These are phyloP conservation scores for Parazoanthus atlanticus DNA, from an alignment of 92 coral and sea anemone genomes.

Conservation along the genomic window DNA sequence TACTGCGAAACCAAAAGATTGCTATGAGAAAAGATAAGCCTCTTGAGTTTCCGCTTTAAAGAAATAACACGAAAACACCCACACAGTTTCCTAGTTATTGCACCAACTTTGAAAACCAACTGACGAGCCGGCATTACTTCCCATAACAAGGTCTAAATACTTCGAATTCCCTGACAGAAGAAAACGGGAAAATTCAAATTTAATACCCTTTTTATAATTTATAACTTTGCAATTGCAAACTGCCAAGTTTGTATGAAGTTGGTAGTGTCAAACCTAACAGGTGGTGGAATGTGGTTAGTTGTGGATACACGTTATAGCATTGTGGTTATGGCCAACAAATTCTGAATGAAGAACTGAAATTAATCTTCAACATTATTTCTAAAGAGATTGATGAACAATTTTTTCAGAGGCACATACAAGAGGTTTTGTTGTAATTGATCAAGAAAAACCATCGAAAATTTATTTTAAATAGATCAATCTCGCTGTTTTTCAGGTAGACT, in stretches of 20 bases:
- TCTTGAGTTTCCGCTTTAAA: conserved; percentile 18
- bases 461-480: no score
- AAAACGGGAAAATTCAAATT: conserved; percentile 30
- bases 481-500: background rate
- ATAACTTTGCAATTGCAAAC: conserved; percentile 11
- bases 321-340: conserved; percentile 2
- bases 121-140: background rate
- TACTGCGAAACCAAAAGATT: conserved; percentile 11
- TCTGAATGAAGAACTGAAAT: background rate
- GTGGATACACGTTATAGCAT: background rate
- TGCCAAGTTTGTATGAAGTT: conserved; percentile 2
- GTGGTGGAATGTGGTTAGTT: conserved; percentile 10
- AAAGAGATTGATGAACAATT: background rate
- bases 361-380: background rate
- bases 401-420: background rate
- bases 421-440: background rate
- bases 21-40: background rate
- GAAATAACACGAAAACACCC: background rate
- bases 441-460: background rate
- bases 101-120: background rate
- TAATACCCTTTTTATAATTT: conserved; percentile 16
- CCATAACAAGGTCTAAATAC: background rate
- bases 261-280: background rate
- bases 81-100: background rate
- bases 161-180: background rate